Base-by-base conservation (phyloP, 1,140 invertebrate genomes). In the Drosophila oshimai region DNA sequence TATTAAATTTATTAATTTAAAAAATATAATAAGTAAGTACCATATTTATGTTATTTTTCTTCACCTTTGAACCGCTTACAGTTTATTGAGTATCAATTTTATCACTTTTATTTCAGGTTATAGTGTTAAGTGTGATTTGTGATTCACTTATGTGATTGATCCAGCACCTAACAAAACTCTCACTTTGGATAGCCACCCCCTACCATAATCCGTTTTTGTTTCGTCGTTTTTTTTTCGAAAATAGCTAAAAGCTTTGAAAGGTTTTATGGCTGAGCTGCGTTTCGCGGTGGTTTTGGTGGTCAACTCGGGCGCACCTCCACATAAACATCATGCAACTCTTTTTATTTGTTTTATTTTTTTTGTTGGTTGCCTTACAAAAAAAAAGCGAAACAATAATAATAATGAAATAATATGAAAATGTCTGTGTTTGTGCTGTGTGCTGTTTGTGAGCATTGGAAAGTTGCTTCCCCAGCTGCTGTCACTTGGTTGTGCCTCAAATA, bases 371-470 rank as follows among this genome's bases (percentile, higher is more conserved):
- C 28, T 41, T n/a, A 18, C 28, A 28, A 72, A 45, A 64, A 49
- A 64, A 65, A 61, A 71, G 57, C 62, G 36, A 83, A 83, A 83
- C 78, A 83, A 83, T 83, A 71, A 71, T 71, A 70, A 71, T 70
- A 83, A 83, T 79, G 47, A 84, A 84, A 84, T 79, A 64, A 79
- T 75, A 61, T 51, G 70, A 54, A 86, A 75, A 54, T 79, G 34
- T 54, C 24, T 51, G 39, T 46, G 28, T 45, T 37, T 58, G 34
- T 42, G 26, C 36, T 51, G 37, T 24, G 39, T 17, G 58, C 36
- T 45, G 29, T 74, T 18, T 58, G 44, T 75, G 67, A 28, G 50
- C 75, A 79, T 84, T 84, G 75, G 80, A 84, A 84, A 84, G 80
- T 84, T 84, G 80, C 80, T 86, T 74, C 61, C 45, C 60, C 69